Evolutionary conservation across 2,888 invertebrate genomes (phyloP).

Genomic region (Netelia inedita): DNA sequence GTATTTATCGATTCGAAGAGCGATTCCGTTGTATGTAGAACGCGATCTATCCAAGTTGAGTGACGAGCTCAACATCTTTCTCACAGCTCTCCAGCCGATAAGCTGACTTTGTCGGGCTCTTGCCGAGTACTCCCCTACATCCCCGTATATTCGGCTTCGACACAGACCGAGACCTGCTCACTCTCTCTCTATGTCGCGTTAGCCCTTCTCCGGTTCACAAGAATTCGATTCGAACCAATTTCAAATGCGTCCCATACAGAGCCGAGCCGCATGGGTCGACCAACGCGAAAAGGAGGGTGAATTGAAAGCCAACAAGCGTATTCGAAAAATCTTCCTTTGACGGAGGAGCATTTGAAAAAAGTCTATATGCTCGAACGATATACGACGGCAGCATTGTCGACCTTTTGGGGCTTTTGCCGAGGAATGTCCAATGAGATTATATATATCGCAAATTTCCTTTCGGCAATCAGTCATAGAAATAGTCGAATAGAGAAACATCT

Average conservation of each 20-base stretch:
- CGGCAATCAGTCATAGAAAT: conserved; percentile 25
- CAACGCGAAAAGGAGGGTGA: conserved; percentile 21
- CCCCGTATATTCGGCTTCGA: conserved; percentile 7
- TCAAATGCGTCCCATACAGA: conserved; percentile 19
- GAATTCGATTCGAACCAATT: conserved; percentile 64
- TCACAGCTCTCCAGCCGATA: conserved; percentile 37
- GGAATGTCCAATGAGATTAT: conserved; percentile 21
- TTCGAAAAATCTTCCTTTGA: conserved; percentile 73
- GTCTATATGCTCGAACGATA: conserved; percentile 73
- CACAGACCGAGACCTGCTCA: conserved; percentile 17
- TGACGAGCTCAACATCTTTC: conserved; percentile 35
- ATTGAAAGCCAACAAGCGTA: conserved; percentile 32
- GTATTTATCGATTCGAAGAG: conserved; percentile 5
- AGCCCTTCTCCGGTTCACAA: conserved; percentile 18
- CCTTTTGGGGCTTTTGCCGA: conserved; percentile 28
- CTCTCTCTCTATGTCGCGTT: background rate
- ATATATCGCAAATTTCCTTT: conserved; percentile 19
- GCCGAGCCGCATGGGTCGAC: background rate
- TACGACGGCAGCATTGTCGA: conserved; percentile 58
- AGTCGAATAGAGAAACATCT: conserved; percentile 33
- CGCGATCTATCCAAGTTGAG: conserved; percentile 3
- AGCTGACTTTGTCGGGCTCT: conserved; percentile 38
- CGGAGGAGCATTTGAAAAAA: conserved; percentile 73
- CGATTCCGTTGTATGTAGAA: conserved; percentile 24
- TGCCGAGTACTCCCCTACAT: conserved; percentile 21